Evolutionary conservation across 1,140 invertebrate species (phyloP).

Genomic region (Pteromalus puparum): DNA sequence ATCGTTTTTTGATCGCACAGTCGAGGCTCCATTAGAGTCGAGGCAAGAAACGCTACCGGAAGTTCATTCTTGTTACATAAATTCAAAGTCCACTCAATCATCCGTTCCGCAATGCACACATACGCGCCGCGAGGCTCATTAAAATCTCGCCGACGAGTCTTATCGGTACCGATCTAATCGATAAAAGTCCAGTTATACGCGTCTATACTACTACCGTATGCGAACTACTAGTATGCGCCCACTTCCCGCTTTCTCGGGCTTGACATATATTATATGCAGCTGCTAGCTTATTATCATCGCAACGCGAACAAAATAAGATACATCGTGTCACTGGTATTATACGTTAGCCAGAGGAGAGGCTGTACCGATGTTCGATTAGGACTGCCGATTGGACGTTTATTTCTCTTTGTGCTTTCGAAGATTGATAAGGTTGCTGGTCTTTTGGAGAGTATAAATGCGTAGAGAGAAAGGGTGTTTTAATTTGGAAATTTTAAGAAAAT

Average conservation of each 20-base stretch:
- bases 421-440: too few relatives aligned
- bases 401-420: too few relatives aligned
- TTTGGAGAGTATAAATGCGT: too few relatives aligned
- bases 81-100: slow-evolving; percentile 31
- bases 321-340: not conserved
- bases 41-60: slow-evolving; percentile 32
- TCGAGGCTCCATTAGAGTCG: not conserved
- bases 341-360: too few relatives aligned
- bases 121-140: slow-evolving; percentile 32
- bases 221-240: not conserved
- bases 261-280: not conserved
- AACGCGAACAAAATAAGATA: not conserved
- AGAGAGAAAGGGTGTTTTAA: too few relatives aligned
- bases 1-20: slow-evolving; percentile 10
- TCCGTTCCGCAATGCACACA: not conserved
- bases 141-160: slow-evolving; percentile 23
- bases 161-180: slow-evolving; percentile 40
- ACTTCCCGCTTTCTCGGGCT: slow-evolving; percentile 22
- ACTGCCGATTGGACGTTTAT: too few relatives aligned
- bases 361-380: too few relatives aligned
- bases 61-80: slow-evolving; percentile 17
- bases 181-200: slow-evolving; percentile 29
- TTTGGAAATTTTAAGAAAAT: too few relatives aligned
- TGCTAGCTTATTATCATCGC: slow-evolving; percentile 28
- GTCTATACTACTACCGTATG: not conserved